phyloP scores from a whole-genome alignment of 2,113 vertebrate genomes.

The Struthio camelus region DNA sequence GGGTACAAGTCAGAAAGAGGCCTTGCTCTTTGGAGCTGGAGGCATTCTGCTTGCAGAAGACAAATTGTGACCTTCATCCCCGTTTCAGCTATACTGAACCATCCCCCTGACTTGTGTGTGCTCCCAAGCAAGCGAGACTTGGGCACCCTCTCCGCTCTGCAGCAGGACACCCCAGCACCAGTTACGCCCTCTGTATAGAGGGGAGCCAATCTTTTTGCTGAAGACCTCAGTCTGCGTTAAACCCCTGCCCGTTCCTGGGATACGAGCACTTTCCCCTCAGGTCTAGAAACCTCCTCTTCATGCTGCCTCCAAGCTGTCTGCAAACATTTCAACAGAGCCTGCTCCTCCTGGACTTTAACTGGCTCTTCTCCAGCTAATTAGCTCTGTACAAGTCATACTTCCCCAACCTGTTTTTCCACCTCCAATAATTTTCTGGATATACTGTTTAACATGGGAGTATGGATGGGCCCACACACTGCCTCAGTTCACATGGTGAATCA shows the following conservation, averaged over 20 bases:
- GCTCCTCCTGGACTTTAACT: neutral
- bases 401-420: neutral
- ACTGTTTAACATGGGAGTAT: neutral
- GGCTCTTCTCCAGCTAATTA: neutral
- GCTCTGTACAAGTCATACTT: neutral
- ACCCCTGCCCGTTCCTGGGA: neutral
- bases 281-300: neutral
- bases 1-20: neutral
- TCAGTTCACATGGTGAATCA: neutral
- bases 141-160: neutral
- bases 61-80: neutral
- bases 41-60: neutral
- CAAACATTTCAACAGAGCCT: neutral
- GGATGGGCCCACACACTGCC: neutral
- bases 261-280: neutral
- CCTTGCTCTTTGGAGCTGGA: neutral
- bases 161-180: neutral
- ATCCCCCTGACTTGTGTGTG: neutral
- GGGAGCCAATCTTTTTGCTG: neutral
- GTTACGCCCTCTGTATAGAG: neutral
- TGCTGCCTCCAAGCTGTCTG: neutral
- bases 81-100: neutral
- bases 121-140: fast-evolving
- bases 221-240: neutral
- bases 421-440: neutral